phyloP scores from a whole-genome alignment of 2,113 vertebrate genomes.

The Solea solea region DNA sequence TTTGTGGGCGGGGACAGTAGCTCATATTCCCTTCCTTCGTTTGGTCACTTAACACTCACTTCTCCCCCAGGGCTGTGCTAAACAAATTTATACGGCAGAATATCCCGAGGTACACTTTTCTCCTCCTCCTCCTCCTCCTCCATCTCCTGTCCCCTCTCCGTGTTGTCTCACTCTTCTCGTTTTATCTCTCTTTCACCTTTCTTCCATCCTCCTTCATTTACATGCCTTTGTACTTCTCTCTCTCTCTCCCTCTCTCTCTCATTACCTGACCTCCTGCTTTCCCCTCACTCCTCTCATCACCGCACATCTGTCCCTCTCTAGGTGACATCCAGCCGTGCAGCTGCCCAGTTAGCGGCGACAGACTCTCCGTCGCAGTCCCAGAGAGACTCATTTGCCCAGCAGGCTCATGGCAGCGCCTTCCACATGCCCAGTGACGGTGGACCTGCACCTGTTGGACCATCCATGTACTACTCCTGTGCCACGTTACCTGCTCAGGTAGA shows the following conservation, averaged over 20 bases:
- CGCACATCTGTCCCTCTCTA: conserved; percentile 44
- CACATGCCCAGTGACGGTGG: conserved; percentile 88
- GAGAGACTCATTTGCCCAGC: conserved; percentile 89
- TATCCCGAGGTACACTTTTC: no score
- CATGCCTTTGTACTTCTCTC: not conserved
- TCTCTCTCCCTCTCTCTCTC: not conserved
- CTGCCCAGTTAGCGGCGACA: conserved; percentile 83
- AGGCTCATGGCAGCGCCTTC: conserved; percentile 91
- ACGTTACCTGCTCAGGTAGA: conserved; percentile 89
- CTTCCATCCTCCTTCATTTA: not conserved
- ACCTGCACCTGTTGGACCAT: conserved; percentile 75
- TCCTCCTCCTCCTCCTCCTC: conserved; percentile 2
- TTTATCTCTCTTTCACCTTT: not conserved
- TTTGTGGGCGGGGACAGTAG: no score
- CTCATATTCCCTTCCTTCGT: no score
- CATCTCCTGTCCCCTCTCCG: not conserved
- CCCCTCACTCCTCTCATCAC: not conserved
- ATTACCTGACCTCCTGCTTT: not conserved
- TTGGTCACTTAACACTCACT: no score
- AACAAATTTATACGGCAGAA: no score
- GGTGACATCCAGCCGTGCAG: conserved; percentile 87
- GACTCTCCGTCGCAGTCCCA: conserved; percentile 82
- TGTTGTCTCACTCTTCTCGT: not conserved
- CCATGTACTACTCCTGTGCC: conserved; percentile 93
- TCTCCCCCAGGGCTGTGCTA: no score